A percentile compares a stretch with the other conserved stretches of the same genome.
phyloP scores from a whole-genome alignment of 2,113 vertebrate genomes.

The Chaetodon auriga region DNA sequence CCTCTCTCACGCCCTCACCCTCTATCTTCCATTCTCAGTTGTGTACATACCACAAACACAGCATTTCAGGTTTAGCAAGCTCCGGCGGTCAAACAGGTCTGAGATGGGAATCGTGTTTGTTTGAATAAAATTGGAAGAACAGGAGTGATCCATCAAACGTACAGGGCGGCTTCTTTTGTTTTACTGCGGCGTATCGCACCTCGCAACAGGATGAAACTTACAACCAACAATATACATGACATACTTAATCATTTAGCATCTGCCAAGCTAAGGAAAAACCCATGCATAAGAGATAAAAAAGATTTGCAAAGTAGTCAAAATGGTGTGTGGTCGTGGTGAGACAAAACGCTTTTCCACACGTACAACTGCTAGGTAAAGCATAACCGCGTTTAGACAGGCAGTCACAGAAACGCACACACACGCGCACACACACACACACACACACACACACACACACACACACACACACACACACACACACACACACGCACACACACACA shows the following conservation, averaged over 20 bases:
- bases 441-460: constrained; percentile 17
- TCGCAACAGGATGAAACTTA: constrained; percentile 44
- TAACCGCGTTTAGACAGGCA: constrained; percentile 45
- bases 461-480: neutral
- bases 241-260: constrained; percentile 60
- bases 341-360: constrained; percentile 42
- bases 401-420: constrained; percentile 13
- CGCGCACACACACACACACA: neutral
- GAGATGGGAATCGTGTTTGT: constrained; percentile 22
- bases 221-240: constrained; percentile 36
- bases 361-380: constrained; percentile 51
- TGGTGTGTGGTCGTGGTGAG: constrained; percentile 33
- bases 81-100: constrained; percentile 25
- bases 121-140: constrained; percentile 17
- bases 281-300: constrained; percentile 43
- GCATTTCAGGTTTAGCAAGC: constrained; percentile 31
- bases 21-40: constrained; percentile 10
- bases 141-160: constrained; percentile 8
- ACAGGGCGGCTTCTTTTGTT: constrained; percentile 2
- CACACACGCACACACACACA: constrained; percentile 17
- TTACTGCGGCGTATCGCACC: constrained; percentile 11
- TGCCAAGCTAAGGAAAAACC: constrained; percentile 32
- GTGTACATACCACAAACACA: constrained; percentile 20
- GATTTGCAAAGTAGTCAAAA: constrained; percentile 42
- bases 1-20: neutral